Percentiles rank a stretch among this genome's conserved stretches.
phyloP scores from a whole-genome alignment of 2,797 vertebrate species.

The Carcharodon carcharias region DNA sequence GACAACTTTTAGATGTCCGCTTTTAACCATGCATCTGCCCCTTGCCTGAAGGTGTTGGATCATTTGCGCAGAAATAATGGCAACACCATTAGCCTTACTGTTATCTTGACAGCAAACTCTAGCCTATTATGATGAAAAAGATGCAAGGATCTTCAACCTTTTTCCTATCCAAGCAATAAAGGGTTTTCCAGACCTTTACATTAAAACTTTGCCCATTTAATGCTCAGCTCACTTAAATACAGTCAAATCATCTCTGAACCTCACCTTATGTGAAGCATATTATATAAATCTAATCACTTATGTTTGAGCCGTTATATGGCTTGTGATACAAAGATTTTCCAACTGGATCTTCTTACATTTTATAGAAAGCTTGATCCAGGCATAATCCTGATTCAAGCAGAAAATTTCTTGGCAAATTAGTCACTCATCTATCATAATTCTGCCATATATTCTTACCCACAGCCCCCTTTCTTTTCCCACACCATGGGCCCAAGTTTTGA shows the following conservation, averaged over 20 bases:
- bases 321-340: background rate
- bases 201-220: background rate
- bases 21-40: background rate
- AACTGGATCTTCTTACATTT: background rate
- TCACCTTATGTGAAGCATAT: background rate
- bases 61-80: background rate
- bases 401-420: conserved; percentile 4
- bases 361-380: background rate
- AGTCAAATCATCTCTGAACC: background rate
- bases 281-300: conserved; percentile 2
- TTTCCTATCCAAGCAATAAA: background rate
- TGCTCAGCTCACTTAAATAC: conserved; percentile 5
- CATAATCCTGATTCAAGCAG: conserved; percentile 20
- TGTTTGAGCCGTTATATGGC: background rate
- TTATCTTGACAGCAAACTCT: background rate
- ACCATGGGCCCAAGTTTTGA: conserved; percentile 2
- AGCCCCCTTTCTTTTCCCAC: background rate
- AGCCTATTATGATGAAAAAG: background rate
- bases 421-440: conserved; percentile 1
- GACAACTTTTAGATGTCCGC: background rate
- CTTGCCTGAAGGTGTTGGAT: background rate
- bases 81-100: background rate
- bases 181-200: background rate
- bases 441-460: too few relatives aligned
- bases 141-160: background rate